Evolutionary conservation across 2,113 vertebrate species (phyloP), one percentile per base, ranked within the genome.

Genomic region (Calidris pygmaea): DNA sequence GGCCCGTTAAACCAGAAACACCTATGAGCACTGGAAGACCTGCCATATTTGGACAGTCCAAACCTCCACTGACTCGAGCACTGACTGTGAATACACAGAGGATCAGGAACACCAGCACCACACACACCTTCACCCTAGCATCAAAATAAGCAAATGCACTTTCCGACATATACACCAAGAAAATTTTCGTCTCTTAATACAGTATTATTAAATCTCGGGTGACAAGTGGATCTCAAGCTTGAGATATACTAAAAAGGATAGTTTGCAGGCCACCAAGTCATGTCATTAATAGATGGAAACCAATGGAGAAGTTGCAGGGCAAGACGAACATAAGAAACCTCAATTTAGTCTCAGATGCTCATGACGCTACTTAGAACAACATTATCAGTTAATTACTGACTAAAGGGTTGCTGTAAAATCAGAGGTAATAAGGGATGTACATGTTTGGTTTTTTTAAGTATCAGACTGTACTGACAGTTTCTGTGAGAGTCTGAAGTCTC

Each of bases 381-480:
- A 23, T 22, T 26, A 66, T 26, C 50, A 92, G 53, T 65, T 76
- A 56, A 78, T 50, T 48, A 63, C 2, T 43, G 39, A 82, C 30
- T 22, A 80, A 39, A 81, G 27, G 43, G 18, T 23, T 47, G 75
- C 21, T 84, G 20, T 37, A 53, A 55, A 48, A 52, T 52, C 43
- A 55, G 29, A 5, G 27, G 14, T 87, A 71, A 52, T 27, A 80
- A 76, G 23, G 13, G 5, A 65, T 11, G 27, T 13, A 6, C 0
- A 0, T 7, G 9, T 27, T 41, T 17, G 1, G 2, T 0, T 0
- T n/a, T 85, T 76, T 74, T 72, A 37, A 86, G 39, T n/a, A 71
- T 58, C 52, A 1, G 2, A 79, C 5, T n/a, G 26, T 12, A 27
- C 17, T 82, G 41, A 14, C 79, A 45, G 41, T 78, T 89, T 50